Percentiles rank a stretch among this genome's conserved stretches.
Evolutionary conservation across 2,113 vertebrate species (phyloP).

Genomic region (Clarias macrocephalus): DNA sequence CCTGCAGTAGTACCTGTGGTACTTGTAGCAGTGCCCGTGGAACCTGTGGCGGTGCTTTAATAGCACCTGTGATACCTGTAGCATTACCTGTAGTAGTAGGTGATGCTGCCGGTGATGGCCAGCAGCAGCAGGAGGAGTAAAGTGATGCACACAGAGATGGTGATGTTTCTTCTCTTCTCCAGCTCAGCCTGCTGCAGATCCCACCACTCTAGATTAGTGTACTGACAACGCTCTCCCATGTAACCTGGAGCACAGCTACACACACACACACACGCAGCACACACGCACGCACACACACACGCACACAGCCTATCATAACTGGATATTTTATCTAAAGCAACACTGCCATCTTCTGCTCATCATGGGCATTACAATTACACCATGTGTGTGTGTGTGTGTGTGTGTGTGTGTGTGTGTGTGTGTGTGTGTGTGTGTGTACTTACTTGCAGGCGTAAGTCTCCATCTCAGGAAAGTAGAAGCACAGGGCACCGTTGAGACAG

Average conservation of each 20-base stretch:
- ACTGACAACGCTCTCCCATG: conserved; percentile 87
- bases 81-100: conserved; percentile 68
- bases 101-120: conserved; percentile 66
- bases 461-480: conserved; percentile 81
- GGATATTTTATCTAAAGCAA: conserved; percentile 45
- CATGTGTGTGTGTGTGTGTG: neutral
- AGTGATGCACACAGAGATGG: conserved; percentile 64
- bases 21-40: neutral
- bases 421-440: conserved; percentile 55
- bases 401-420: conserved; percentile 15
- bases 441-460: conserved; percentile 88
- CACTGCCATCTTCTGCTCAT: conserved; percentile 66
- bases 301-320: neutral
- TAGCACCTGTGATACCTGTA: neutral
- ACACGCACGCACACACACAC: conserved; percentile 23
- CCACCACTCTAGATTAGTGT: conserved; percentile 88
- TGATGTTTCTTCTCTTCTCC: conserved; percentile 71
- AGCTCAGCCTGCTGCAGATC: conserved; percentile 74
- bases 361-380: neutral
- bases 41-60: too few species aligned
- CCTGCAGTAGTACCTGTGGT: neutral
- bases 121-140: conserved; percentile 76
- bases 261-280: conserved; percentile 36
- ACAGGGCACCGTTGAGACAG: conserved; percentile 84
- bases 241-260: conserved; percentile 81